Conservation (phyloP, 2,888 invertebrate species). For the Drosophila imparisetae region DNA sequence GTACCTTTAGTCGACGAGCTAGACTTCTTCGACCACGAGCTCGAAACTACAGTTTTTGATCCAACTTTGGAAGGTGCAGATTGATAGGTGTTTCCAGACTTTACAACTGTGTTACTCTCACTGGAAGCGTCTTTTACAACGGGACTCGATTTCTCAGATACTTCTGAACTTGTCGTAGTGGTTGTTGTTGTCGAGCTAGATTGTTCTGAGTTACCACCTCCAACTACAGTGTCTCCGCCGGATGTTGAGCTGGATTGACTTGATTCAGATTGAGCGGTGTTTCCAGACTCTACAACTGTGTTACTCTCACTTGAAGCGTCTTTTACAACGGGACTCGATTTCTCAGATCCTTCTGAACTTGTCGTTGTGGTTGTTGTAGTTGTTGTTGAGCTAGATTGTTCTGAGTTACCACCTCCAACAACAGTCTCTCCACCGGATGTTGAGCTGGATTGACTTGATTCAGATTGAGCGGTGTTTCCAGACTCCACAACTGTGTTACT, state of each 20-base stretch:
- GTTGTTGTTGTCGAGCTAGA: background rate
- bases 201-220: background rate
- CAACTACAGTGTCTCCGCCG: background rate
- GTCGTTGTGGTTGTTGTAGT: background rate
- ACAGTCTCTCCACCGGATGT: background rate
- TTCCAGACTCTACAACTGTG: slow-evolving; percentile 6
- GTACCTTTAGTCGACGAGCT: too few species aligned
- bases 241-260: background rate
- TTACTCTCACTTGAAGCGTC: too few species aligned
- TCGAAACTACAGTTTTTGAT: too few species aligned
- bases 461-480: slow-evolving; percentile 22
- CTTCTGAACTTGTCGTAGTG: background rate
- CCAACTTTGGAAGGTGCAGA: too few species aligned
- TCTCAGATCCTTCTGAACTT: too few species aligned
- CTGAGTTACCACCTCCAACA: background rate
- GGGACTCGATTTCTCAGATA: background rate
- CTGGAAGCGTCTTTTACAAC: background rate
- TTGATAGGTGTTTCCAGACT: background rate
- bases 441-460: background rate
- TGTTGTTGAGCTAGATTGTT: background rate
- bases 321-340: too few species aligned
- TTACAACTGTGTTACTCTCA: background rate
- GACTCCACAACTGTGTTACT: background rate
- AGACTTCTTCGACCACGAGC: too few species aligned
- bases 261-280: slow-evolving; percentile 10